phyloP scores from a whole-genome alignment of 2,113 vertebrate genomes.

The Clarias gariepinus region DNA sequence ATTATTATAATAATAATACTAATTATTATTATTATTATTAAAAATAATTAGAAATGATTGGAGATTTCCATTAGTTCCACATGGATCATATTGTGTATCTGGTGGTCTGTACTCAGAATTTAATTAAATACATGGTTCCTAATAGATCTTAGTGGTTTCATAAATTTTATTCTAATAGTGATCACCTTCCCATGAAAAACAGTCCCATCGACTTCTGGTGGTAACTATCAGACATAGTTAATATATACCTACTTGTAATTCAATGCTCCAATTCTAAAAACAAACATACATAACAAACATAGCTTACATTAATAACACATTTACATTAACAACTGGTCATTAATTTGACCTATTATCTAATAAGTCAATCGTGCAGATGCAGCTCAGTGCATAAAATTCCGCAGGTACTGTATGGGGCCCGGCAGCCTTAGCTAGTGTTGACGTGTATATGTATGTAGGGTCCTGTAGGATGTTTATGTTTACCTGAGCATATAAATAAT shows the following conservation, averaged over 20 bases:
- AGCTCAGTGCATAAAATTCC: not conserved
- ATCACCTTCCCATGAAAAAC: not conserved
- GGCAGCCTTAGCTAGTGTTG: not conserved
- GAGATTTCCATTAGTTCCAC: not conserved
- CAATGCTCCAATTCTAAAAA: not conserved
- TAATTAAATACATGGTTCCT: not conserved
- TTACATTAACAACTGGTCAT: too few relatives aligned
- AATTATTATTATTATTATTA: not conserved
- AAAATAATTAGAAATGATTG: not conserved
- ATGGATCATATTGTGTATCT: not conserved
- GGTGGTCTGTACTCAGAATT: not conserved
- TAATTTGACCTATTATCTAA: not conserved
- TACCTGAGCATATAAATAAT: conserved; percentile 24
- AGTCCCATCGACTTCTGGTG: not conserved
- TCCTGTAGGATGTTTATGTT: conserved; percentile 10
- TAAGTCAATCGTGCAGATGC: not conserved
- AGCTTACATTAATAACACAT: not conserved
- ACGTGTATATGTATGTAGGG: not conserved
- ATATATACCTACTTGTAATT: not conserved
- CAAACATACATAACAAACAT: not conserved
- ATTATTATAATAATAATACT: not conserved
- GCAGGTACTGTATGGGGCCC: not conserved
- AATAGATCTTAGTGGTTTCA: not conserved
- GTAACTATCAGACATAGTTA: not conserved
- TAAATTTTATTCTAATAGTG: not conserved